phyloP scores from a whole-genome alignment of 2,113 vertebrate species.

The Empidonax alnorum region DNA sequence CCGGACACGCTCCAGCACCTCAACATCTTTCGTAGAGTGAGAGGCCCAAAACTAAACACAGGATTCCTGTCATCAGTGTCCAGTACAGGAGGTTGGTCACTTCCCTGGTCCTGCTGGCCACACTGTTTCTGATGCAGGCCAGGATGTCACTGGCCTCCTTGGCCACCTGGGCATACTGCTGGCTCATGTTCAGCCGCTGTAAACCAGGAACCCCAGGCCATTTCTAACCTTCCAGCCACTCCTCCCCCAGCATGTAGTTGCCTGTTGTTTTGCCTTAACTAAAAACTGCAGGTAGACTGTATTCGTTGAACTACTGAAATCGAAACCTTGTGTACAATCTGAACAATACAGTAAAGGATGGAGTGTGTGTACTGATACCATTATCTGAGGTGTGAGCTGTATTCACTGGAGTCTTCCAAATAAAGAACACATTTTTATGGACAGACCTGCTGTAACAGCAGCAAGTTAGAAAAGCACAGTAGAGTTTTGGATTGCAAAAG shows the following conservation, averaged over 20 bases:
- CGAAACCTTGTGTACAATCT: neutral
- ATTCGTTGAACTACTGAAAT: neutral
- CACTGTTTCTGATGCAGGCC: neutral
- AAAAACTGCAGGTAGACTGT: neutral
- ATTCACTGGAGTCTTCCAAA: neutral
- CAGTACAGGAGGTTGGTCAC: neutral
- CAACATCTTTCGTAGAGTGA: accelerated
- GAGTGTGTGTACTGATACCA: neutral
- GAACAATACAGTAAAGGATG: neutral
- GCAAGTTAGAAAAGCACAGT: neutral
- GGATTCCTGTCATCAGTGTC: neutral
- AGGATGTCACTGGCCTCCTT: neutral
- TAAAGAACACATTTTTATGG: neutral
- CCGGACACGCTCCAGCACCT: neutral
- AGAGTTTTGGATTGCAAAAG: neutral
- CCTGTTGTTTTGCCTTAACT: neutral
- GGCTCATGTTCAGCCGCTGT: neutral
- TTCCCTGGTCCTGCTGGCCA: neutral
- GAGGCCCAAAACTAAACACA: neutral
- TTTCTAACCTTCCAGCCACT: neutral
- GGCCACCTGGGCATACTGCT: neutral
- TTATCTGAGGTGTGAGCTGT: neutral
- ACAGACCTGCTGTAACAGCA: neutral
- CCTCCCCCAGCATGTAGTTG: neutral
- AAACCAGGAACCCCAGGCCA: neutral